Evolutionary conservation across 2,113 vertebrate species (phyloP).

Genomic region (Gyps fulvus): DNA sequence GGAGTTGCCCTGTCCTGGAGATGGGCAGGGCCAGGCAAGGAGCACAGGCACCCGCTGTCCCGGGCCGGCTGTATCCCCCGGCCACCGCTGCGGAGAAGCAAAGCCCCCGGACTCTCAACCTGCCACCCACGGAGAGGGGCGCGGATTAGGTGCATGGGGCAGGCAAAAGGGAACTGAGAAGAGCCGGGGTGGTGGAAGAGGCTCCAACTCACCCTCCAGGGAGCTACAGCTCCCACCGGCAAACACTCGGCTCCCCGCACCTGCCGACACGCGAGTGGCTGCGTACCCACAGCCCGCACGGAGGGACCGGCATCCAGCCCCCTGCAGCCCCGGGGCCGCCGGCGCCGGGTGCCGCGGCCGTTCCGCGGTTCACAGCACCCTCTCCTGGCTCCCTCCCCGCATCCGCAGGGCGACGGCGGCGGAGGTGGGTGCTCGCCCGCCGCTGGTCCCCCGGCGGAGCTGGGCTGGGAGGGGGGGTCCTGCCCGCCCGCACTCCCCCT

Average conservation of each 20-base stretch:
- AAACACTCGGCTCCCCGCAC: neutral
- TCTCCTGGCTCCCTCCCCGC: constrained; percentile 7
- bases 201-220: neutral
- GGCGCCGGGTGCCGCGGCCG: neutral
- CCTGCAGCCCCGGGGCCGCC: neutral
- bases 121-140: too few relatives aligned
- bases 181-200: neutral
- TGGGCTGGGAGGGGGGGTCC: neutral
- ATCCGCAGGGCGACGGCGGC: neutral
- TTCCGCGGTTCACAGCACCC: constrained; percentile 49
- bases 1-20: neutral
- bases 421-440: rapidly evolving
- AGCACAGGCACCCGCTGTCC: too few relatives aligned
- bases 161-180: too few relatives aligned
- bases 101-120: neutral
- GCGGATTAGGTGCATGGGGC: rapidly evolving
- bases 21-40: neutral
- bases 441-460: neutral
- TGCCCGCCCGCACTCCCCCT: neutral
- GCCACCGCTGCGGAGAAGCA: neutral
- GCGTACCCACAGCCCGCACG: too few relatives aligned
- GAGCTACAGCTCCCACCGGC: neutral
- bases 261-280: neutral
- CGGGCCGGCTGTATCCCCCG: neutral
- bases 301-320: too few relatives aligned